These are phyloP conservation scores for Gari tellinella DNA, from an alignment of 2,888 invertebrate genomes.

Conservation along the genomic window DNA sequence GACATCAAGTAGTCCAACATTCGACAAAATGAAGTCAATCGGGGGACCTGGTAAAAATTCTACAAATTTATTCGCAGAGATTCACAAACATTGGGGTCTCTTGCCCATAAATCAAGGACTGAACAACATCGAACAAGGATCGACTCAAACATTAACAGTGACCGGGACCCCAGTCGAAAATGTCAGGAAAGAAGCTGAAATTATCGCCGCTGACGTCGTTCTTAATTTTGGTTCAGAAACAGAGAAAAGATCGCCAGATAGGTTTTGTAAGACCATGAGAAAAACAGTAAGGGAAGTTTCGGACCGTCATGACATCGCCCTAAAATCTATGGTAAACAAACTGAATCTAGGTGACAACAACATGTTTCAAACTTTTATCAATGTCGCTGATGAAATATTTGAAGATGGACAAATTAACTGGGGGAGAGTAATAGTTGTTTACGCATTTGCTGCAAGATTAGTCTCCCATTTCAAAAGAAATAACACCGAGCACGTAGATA, in stretches of 20 bases:
- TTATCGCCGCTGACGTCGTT: slow-evolving; percentile 76
- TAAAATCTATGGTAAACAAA: slow-evolving; percentile 81
- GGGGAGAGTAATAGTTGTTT: slow-evolving; percentile 82
- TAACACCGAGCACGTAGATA: slow-evolving; percentile 64
- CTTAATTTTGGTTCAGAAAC: slow-evolving; percentile 66
- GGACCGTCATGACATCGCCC: slow-evolving; percentile 78
- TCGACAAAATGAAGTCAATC: slow-evolving; percentile 46
- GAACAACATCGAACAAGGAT: slow-evolving; percentile 72
- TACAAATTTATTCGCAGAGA: slow-evolving; percentile 75
- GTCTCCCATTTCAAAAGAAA: slow-evolving; percentile 68
- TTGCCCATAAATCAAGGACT: slow-evolving; percentile 74
- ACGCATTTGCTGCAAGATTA: slow-evolving; percentile 80
- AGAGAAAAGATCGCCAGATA: slow-evolving; percentile 70
- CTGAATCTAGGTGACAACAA: slow-evolving; percentile 74
- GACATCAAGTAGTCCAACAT: slow-evolving; percentile 47
- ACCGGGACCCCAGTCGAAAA: slow-evolving; percentile 70
- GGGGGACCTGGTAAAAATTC: slow-evolving; percentile 43
- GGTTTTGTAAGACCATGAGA: slow-evolving; percentile 81
- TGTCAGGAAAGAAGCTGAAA: slow-evolving; percentile 74
- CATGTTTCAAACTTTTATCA: slow-evolving; percentile 77
- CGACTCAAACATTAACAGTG: slow-evolving; percentile 72
- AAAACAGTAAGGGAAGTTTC: slow-evolving; percentile 80
- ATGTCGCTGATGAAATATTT: slow-evolving; percentile 82
- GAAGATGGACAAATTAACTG: slow-evolving; percentile 82
- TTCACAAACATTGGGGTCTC: slow-evolving; percentile 75